Base-by-base conservation (phyloP, 2,888 invertebrate genomes). In the Octodonta nipae region DNA sequence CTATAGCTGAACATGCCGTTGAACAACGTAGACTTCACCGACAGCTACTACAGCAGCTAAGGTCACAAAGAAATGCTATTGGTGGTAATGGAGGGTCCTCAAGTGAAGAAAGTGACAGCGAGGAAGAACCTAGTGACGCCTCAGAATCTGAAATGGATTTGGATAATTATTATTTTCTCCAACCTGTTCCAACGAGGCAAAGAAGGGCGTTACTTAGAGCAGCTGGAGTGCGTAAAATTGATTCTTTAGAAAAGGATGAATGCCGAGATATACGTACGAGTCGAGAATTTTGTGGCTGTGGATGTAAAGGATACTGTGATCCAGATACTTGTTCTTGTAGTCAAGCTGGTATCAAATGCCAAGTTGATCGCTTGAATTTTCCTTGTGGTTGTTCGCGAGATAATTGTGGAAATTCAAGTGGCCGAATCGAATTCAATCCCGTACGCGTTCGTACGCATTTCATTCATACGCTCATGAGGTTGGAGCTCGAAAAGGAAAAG, bases 351-450 rank as follows among this genome's bases (percentile, higher is more conserved):
- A 95, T 96, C 45, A 91, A 93, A 67, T 96, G 95, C 60, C 93
- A 93, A 71, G 93, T 96, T 33, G 95, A 96, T 63, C 74, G 95
- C 38, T 70, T 87, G 38, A 89, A 87, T 55, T 96, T 95, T 57
- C 96, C 96, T 0, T 96, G 96, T 60, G 92, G 93, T 7, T 96
- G 95, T 62, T 82, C 86, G 2, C 78, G 87, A 46, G 92, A 92
- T 51, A 88, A 89, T 28, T 96, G 96, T 62, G 81, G 78, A 38
- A 96, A 96, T 59, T 78, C 80, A 1, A 75, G 80, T 27, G 96
- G 96, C 3, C 73, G 96, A 41, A 86, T 95, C 42, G 95, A 95
- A 61, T 96, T 96, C 58, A 93, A 93, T 60, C 92, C 93, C 1
- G 78, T 88, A 20, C 73, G 95, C 42, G 95, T 96, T 4, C 75